Evolutionary conservation across 2,113 vertebrate genomes (phyloP).

Genomic region (Sialia sialis): DNA sequence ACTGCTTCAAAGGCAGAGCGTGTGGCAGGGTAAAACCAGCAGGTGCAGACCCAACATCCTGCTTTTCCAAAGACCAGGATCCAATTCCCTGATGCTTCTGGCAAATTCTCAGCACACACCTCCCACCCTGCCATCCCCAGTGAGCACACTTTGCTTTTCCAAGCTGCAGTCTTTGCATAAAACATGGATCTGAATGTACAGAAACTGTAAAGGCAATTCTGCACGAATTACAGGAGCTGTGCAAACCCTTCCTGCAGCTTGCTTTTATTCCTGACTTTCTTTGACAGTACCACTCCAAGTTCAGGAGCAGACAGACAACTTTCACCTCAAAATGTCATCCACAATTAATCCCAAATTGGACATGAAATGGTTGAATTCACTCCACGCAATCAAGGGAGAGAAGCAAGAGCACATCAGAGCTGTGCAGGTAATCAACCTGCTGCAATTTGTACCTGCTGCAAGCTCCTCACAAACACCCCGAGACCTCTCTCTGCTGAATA

Average conservation of each 20-base stretch:
- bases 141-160: not conserved
- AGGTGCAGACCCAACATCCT: not conserved
- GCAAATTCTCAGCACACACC: not conserved
- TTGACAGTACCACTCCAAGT: not conserved
- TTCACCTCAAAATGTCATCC: constrained; percentile 8
- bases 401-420: not conserved
- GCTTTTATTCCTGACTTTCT: not conserved
- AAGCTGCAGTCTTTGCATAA: not conserved
- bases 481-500: not conserved
- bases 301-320: not conserved
- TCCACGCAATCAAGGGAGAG: constrained; percentile 14
- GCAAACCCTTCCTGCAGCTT: not conserved
- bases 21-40: not conserved
- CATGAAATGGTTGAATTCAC: constrained; percentile 22
- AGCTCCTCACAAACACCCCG: not conserved
- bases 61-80: not conserved
- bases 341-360: constrained; percentile 23
- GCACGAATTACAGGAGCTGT: not conserved
- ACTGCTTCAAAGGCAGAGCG: not conserved
- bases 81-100: not conserved
- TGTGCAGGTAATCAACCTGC: not conserved
- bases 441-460: not conserved
- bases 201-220: not conserved
- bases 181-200: not conserved
- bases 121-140: not conserved